Base-by-base conservation (phyloP, 2,888 invertebrate species). In the Drosophila parthenogenetica region DNA sequence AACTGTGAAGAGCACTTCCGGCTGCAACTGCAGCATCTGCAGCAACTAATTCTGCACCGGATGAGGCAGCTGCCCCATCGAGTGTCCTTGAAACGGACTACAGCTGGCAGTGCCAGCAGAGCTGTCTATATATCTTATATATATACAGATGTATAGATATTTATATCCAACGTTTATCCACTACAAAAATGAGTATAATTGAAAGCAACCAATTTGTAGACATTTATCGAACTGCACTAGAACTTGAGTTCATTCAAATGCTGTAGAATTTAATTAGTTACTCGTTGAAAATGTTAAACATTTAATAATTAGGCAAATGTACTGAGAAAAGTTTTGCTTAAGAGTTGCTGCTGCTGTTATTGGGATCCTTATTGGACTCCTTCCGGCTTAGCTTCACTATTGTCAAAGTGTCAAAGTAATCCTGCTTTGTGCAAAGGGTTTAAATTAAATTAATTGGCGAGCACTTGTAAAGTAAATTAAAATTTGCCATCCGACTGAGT, bases 371-470 rank as follows among this genome's bases (percentile, higher is more conserved):
- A 42, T 58, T 35, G n/a, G 49, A 22, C 17, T 59, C 59, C 65
- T 79, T 67, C 50, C 63, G 67, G 67, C 68, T 57, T 49, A 53
- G 64, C 45, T 55, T 46, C 54, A 46, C 50, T 48, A 71, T 76
- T 77, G 85, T 84, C 79, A 87, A 89, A 89, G 87, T 85, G 89
- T 81, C 89, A 79, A 89, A 84, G 89, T 87, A 87, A 81, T 65
- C 79, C 69, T 46, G 76, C 67, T 69, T 68, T 68, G 72, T 66
- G 72, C 77, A 55, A 71, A 62, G 66, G 86, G 84, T 58, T 89
- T 81, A 87, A 89, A 85, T 79, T 83, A 77, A 87, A 84, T 85
- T 87, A 89, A 87, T 88, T 84, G 89, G 70, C 69, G 77, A 70
- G 61, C 89, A 85, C 85, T 85, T 84, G 81, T 73, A 73, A 79